phyloP scores from a whole-genome alignment of 2,888 invertebrate genomes.

The Gisinianus flammeolus region DNA sequence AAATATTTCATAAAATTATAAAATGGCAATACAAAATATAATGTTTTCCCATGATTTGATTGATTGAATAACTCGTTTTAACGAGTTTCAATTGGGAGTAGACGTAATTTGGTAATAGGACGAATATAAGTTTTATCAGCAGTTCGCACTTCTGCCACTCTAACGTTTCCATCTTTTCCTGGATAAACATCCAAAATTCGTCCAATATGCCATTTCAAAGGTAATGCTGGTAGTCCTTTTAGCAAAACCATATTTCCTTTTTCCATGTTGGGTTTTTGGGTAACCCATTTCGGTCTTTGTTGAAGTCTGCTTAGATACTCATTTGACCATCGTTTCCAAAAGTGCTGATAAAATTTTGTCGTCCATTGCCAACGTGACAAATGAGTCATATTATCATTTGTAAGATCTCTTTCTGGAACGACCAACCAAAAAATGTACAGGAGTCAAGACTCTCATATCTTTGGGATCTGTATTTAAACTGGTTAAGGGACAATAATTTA shows the following conservation, averaged over 20 bases:
- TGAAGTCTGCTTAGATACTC: conserved; percentile 59
- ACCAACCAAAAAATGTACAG: conserved; percentile 3
- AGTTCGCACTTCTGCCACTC: conserved; percentile 56
- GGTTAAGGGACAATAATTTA: conserved; percentile 1
- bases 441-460: not conserved
- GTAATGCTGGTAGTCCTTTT: conserved; percentile 59
- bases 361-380: conserved; percentile 31
- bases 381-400: not conserved
- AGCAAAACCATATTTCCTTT: conserved; percentile 59
- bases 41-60: too few relatives aligned
- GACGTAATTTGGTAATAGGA: not conserved
- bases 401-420: not conserved
- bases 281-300: conserved; percentile 58
- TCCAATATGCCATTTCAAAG: conserved; percentile 59
- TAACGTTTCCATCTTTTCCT: conserved; percentile 58
- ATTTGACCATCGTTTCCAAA: conserved; percentile 51
- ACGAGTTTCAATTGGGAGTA: not conserved
- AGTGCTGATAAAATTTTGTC: conserved; percentile 57
- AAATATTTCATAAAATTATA: too few relatives aligned
- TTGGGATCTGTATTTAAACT: not conserved
- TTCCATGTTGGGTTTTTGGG: conserved; percentile 43
- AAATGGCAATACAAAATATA: too few relatives aligned
- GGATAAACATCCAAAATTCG: conserved; percentile 57
- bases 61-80: too few relatives aligned
- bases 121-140: not conserved